Conservation (phyloP, 2,797 vertebrate genomes). For the Anolis apletophallus region DNA sequence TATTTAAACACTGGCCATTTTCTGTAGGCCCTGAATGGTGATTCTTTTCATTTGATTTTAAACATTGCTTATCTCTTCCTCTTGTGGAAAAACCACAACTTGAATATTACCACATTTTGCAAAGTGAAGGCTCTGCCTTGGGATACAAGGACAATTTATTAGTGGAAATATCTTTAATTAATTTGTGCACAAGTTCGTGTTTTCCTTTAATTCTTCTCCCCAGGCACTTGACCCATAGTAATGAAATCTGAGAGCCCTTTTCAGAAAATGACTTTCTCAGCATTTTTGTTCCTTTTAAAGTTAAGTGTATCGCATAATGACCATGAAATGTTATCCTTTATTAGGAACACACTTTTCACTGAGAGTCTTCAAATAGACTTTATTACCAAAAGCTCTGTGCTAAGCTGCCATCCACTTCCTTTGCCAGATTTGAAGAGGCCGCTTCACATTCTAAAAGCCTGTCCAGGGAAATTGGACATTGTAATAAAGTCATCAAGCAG, state of each 20-base stretch:
- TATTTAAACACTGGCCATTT: constrained; percentile 60
- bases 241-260: constrained; percentile 79
- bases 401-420: constrained; percentile 61
- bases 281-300: constrained; percentile 81
- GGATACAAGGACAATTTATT: constrained; percentile 81
- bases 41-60: constrained; percentile 70
- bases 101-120: constrained; percentile 78
- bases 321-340: constrained; percentile 82
- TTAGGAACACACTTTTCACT: constrained; percentile 81
- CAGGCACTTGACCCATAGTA: constrained; percentile 80
- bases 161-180: constrained; percentile 84
- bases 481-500: not conserved
- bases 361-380: constrained; percentile 76
- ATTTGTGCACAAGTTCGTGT: constrained; percentile 82
- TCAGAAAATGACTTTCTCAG: constrained; percentile 81
- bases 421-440: constrained; percentile 29
- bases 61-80: constrained; percentile 69
- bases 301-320: constrained; percentile 80
- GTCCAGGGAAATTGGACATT: not conserved
- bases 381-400: constrained; percentile 69
- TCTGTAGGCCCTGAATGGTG: constrained; percentile 54
- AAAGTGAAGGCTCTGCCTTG: constrained; percentile 77
- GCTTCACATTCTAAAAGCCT: constrained; percentile 8
- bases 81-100: constrained; percentile 74
- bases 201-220: constrained; percentile 82